Evolutionary conservation across 1,140 invertebrate species (phyloP), one percentile per base, ranked within the genome.

Genomic region (Pemphigus obesinymphae): DNA sequence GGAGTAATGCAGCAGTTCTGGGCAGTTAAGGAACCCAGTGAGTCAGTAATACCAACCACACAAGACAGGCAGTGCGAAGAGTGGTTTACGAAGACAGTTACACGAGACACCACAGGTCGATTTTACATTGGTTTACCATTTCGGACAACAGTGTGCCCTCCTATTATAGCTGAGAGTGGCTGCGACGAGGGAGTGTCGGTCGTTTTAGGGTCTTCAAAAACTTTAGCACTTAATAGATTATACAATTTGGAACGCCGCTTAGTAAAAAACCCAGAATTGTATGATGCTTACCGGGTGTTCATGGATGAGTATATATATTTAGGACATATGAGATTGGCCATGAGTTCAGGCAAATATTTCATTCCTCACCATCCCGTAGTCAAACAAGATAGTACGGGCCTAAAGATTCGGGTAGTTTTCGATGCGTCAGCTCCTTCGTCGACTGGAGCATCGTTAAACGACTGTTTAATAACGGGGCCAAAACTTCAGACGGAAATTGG

Each of bases 331-430:
- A 73, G 23, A 20, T 1, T 50, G 15, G 45, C 70, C 0, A 20
- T n/a, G 0, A 0, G 20, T 0, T 11, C 43, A 31, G 84, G 82
- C 13, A 48, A 23, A 26, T 82, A 82, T 31, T 82, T 75, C n/a
- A 63, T 82, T 5, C 83, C 84, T 10, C 83, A 84, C 58, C 82
- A 84, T 53, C 40, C 82, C 0, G 78, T 84, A 0, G 23, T 83
- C 0, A 83, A 82, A n/a, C 43, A 17, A 2, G 17, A 53, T 4
- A 17, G 17, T 1, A 43, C 29, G 20, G 86, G 84, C 0, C 86
- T 86, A 2, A 86, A 85, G 68, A 40, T 85, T 7, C 75, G 86
- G 40, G 84, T 86, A 34, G 86, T 87, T 1, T 87, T 88, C 76
- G 85, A 88, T 82, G 87, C 85, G 8, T 86, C 86, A 0, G 81